Base-by-base conservation (phyloP, 1,140 invertebrate genomes). In the Musca vetustissima region DNA sequence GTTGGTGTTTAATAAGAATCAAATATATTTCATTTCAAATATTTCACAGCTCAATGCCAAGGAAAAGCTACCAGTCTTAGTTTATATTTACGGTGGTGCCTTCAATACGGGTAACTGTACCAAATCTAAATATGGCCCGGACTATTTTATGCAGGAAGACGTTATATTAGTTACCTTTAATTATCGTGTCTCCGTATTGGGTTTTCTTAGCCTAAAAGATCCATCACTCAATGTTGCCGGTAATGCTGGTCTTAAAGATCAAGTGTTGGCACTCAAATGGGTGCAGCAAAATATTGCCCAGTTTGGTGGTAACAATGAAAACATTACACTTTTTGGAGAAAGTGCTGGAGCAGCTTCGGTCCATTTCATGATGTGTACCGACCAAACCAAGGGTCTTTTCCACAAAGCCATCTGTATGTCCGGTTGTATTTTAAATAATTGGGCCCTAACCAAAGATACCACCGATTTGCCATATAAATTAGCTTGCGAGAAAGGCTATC, bases 61-160 rank as follows among this genome's bases (percentile, higher is more conserved):
- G 14, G 72, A 73, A 11, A 76, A 76, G 1, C 36, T 80, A 49
- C 87, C 91, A 0, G 90, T 93, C 0, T 84, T 93, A 73, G 85
- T 92, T 0, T 93, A 84, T 82, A 86, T 93, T 25, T 88, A 92
- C 77, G 91, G 91, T 1, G 91, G 92, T 14, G 86, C 80, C 21
- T 90, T 91, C 74, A 75, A 81, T 22, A 67, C 75, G 25, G 88
- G 88, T 2, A 85, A 84, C 13, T 85, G 68, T 17, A 47, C 68
- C 4, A 71, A 73, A 6, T 70, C 77, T 50, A 19, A 82, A 0
- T 87, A 88, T 66, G 87, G 88, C 48, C 87, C 88, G 0, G 87
- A 90, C 72, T 87, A 88, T 61, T 83, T 92, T 11, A 77, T 88
- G 19, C 80, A 85, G 15, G 82, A 90, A 72, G 85, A 87, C 49